Percentiles rank a stretch among this genome's conserved stretches.
These are phyloP conservation scores for Euplagia quadripunctaria DNA, from an alignment of 2,888 invertebrate species.

Conservation along the genomic window DNA sequence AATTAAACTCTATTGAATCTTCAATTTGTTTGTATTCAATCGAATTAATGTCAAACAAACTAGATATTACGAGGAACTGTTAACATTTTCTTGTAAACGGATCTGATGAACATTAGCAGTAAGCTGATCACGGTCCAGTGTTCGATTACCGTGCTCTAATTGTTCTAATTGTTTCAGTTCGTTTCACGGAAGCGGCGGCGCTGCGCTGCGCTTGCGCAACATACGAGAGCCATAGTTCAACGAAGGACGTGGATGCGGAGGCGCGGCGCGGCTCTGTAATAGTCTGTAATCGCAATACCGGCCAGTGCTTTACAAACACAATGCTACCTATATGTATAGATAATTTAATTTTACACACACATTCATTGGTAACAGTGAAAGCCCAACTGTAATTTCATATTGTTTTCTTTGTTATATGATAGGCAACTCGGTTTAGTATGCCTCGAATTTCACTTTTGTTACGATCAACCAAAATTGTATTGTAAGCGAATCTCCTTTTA, in stretches of 20 bases:
- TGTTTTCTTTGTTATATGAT: constrained; percentile 18
- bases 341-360: constrained; percentile 9
- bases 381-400: not conserved
- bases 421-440: constrained; percentile 4
- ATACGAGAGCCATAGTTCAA: not conserved
- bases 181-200: constrained; percentile 18
- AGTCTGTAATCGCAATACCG: not conserved
- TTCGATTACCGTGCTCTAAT: constrained; percentile 22
- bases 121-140: constrained; percentile 13
- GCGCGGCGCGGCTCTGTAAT: not conserved
- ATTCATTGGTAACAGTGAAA: constrained; percentile 12
- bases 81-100: constrained; percentile 12
- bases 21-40: not conserved
- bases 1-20: not conserved
- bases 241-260: not conserved
- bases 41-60: constrained; percentile 12
- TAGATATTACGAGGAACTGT: constrained; percentile 11
- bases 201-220: constrained; percentile 12
- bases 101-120: constrained; percentile 14
- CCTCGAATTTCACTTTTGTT: constrained; percentile 3
- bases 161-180: constrained; percentile 23
- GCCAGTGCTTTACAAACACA: constrained; percentile 1
- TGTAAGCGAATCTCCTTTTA: not conserved
- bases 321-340: not conserved
- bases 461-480: not conserved